Evolutionary conservation across 2,888 invertebrate genomes (phyloP), one percentile per base, ranked within the genome.

Genomic region (Agonopterix alstromeriana): DNA sequence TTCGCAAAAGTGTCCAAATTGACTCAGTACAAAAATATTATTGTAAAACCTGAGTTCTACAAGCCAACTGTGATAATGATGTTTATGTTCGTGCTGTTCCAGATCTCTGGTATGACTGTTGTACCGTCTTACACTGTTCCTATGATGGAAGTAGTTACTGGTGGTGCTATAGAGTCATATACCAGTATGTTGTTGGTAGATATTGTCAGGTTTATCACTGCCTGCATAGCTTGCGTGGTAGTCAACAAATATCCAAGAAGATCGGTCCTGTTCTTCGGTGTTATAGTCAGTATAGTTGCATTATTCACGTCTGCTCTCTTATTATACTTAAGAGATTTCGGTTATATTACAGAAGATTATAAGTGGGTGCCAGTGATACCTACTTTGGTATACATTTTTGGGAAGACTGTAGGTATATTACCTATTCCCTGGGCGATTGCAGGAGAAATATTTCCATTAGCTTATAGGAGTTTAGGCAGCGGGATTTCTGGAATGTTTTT

Each of bases 401-500:
- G 91, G 10, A 86, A 91, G 47, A 89, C 90, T 1, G 67, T 91
- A 9, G 93, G 94, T 0, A 82, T 92, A 38, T 67, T 92, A 27
- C 92, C 93, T 0, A 79, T 94, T 47, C 94, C 94, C 0, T 94
- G 94, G 91, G 91, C 93, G 9, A 90, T 94, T 68, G 91, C 93
- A 51, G 93, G 93, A 0, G 94, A 94, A 67, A 81, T 94, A 3
- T 94, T 93, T 57, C 90, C 93, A 0, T 77, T 91, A 14, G 86
- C 87, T 1, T 90, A 90, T 47, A 86, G 93, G 43, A 93, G 93
- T 35, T 70, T 92, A 0, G 94, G 93, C 0, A 90, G 93, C 35
- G 93, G 93, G 0, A 81, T 93, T 11, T 90, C 92, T 11, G 90
- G 92, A 1, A 91, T 91, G 73, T 87, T 91, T 48, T 85, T 91